Conservation (phyloP, 2,888 invertebrate genomes). For the Aplocera efformata region DNA sequence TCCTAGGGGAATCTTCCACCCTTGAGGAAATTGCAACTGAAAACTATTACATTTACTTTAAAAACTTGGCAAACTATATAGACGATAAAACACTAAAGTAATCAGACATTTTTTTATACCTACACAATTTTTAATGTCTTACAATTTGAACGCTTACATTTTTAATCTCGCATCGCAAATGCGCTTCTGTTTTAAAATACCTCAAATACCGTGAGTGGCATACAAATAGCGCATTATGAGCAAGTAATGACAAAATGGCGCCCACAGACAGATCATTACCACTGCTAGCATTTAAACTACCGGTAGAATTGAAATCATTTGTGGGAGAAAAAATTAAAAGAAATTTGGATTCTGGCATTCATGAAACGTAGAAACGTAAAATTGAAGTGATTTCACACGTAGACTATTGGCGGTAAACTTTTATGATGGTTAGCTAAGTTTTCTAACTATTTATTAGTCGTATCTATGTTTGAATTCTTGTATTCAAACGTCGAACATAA, state of each 20-base stretch:
- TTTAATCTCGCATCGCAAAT: conserved; percentile 12
- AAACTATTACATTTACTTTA: too few relatives aligned
- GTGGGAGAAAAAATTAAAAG: conserved; percentile 44
- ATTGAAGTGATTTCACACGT: conserved; percentile 26
- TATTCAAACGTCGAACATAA: too few relatives aligned
- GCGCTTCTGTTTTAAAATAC: conserved; percentile 26
- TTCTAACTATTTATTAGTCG: too few relatives aligned
- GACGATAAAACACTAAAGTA: too few relatives aligned
- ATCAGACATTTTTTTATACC: too few relatives aligned
- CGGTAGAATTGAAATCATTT: conserved; percentile 47
- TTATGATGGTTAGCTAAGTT: neutral
- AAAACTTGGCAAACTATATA: too few relatives aligned
- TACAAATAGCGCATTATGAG: conserved; percentile 42
- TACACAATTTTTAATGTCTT: too few relatives aligned
- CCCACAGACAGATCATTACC: conserved; percentile 42
- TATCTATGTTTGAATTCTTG: too few relatives aligned
- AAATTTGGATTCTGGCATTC: conserved; percentile 36
- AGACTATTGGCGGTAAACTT: conserved; percentile 1
- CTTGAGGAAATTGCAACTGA: too few relatives aligned
- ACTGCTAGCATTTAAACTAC: conserved; percentile 37
- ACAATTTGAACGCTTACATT: too few relatives aligned
- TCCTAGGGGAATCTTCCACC: too few relatives aligned
- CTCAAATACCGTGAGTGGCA: conserved; percentile 34
- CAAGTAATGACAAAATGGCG: conserved; percentile 43
- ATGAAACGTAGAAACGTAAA: conserved; percentile 32